phyloP scores from a whole-genome alignment of 2,797 vertebrate species.

The Anguilla megastoma region DNA sequence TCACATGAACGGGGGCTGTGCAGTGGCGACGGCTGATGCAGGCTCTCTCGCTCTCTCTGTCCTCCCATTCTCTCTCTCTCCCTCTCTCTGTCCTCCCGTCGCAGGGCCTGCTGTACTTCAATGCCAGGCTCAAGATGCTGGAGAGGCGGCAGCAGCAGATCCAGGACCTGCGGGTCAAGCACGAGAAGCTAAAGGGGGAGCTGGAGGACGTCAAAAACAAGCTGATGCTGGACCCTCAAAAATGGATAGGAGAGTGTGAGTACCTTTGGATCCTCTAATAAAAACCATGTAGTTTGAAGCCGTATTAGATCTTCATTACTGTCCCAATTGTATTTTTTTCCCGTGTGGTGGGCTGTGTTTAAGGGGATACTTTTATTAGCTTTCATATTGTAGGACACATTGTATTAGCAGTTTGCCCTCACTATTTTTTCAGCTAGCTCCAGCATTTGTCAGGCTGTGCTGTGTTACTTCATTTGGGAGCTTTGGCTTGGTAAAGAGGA shows the following conservation, averaged over 20 bases:
- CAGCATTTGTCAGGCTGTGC: neutral
- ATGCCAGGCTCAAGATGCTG: slow-evolving; percentile 81
- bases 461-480: neutral
- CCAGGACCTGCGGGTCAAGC: slow-evolving; percentile 81
- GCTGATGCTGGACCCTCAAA: slow-evolving; percentile 93
- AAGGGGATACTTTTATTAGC: neutral
- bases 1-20: neutral
- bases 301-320: neutral
- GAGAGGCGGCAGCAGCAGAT: slow-evolving; percentile 92
- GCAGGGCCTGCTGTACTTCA: slow-evolving; percentile 85
- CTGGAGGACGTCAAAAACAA: slow-evolving; percentile 89
- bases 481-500: neutral
- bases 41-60: neutral
- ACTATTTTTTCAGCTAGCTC: neutral
- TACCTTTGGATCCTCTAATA: slow-evolving; percentile 43
- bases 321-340: neutral
- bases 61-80: neutral
- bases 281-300: neutral
- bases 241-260: slow-evolving; percentile 96
- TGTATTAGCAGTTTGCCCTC: no score
- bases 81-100: neutral
- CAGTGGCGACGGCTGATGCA: neutral
- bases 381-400: neutral
- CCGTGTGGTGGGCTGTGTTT: neutral
- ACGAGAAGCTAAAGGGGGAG: slow-evolving; percentile 82